Conservation (phyloP, 2,797 vertebrate genomes). For the Muraenolepis orangiensis region DNA sequence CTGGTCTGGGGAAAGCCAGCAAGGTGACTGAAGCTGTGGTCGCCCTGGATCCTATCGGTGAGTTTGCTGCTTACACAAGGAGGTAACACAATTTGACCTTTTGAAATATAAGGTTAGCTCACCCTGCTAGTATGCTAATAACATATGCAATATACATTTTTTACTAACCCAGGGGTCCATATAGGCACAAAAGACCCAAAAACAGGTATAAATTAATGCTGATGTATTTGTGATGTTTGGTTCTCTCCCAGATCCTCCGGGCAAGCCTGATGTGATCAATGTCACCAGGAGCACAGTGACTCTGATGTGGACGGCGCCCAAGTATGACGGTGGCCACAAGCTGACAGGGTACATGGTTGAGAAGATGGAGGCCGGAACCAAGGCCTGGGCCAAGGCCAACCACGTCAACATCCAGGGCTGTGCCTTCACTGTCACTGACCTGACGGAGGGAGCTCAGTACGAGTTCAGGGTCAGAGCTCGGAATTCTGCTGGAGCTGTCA, state of each 20-base stretch:
- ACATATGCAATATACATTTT: neutral
- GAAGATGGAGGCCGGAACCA: slow-evolving; percentile 87
- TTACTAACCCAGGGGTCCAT: neutral
- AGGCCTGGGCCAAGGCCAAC: slow-evolving; percentile 94
- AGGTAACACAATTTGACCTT: neutral
- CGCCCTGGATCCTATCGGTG: slow-evolving; percentile 96
- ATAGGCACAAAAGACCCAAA: neutral
- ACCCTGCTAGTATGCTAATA: too few relatives aligned
- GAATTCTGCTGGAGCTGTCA: slow-evolving; percentile 92
- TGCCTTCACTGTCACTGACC: slow-evolving; percentile 92
- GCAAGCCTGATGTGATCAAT: slow-evolving; percentile 95
- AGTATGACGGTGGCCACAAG: slow-evolving; percentile 96
- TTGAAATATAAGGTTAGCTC: neutral
- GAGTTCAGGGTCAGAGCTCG: slow-evolving; percentile 96
- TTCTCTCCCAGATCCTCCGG: slow-evolving; percentile 85
- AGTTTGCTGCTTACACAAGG: slow-evolving; percentile 45
- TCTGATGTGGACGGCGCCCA: slow-evolving; percentile 93
- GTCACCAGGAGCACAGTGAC: slow-evolving; percentile 91
- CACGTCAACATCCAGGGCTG: slow-evolving; percentile 93
- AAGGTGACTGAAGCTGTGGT: slow-evolving; percentile 85
- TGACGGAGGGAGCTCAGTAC: slow-evolving; percentile 87
- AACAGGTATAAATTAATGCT: neutral
- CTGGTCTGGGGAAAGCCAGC: slow-evolving; percentile 96
- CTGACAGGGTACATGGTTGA: slow-evolving; percentile 94
- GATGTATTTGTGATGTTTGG: neutral